Evolutionary conservation across 2,113 vertebrate genomes (phyloP), one percentile per base, ranked within the genome.

Genomic region (Tetrax tetrax): DNA sequence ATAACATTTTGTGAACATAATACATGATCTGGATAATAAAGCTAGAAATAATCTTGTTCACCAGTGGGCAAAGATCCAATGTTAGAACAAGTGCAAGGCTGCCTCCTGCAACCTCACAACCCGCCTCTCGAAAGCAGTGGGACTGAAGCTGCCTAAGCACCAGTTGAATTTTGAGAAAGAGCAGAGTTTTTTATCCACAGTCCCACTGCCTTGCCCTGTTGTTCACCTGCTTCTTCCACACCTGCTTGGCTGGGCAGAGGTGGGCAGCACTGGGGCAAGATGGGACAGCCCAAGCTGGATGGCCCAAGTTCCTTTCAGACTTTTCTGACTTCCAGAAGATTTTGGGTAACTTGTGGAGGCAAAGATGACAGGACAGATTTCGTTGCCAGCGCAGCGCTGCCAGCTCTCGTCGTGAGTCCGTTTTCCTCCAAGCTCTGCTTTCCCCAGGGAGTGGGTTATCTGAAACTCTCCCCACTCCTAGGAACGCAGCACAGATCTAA

Each of bases 1-100:
- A 65, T 50, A 74, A 77, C 8, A 59, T 63, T 93, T 86, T 68
- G 14, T 87, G 64, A 89, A 12, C 83, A 77, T 75, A 86, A 85
- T 74, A 33, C 31, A 37, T 14, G 12, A 69, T 61, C 45, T 88
- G 33, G 29, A 50, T 79, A 80, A 80, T 13, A 66, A 19, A 48
- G 0, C 1, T 22, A 69, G n/a, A 89, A 93, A 88, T 24, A 86
- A 81, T 54, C 54, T 66, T 86, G 50, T 22, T 83, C 20, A 12
- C 28, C 2, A 5, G 9, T 66, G 7, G 33, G 19, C 31, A 47
- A 57, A 92, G 60, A 86, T 27, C 17, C 13, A 65, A 4, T 0
- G 1, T 22, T 20, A 66, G 37, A 86, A 65, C 14, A 80, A 79
- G 27, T 14, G 6, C 35, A 33, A 68, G 33, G 59, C 68, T 74